A percentile compares a stretch with the other conserved stretches of the same genome.
Conservation (phyloP, 2,797 vertebrate genomes). For the Mormyrops attenuatus region DNA sequence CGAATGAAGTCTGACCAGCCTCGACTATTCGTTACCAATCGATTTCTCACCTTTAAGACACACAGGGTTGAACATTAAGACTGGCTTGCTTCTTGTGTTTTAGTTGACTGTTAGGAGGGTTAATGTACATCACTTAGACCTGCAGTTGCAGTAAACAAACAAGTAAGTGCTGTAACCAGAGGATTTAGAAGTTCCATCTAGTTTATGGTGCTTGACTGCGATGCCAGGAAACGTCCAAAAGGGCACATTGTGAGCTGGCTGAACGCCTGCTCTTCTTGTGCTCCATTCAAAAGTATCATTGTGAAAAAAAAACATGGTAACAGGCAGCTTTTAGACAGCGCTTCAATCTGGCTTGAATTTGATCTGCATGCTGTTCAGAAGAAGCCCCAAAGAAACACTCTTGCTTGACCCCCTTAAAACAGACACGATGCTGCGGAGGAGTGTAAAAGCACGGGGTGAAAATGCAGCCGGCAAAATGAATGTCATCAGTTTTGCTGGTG, state of each 20-base stretch:
- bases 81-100: background rate
- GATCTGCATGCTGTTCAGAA: slow-evolving; percentile 6
- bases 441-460: slow-evolving; percentile 50
- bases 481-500: slow-evolving; percentile 49
- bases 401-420: slow-evolving; percentile 43
- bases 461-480: slow-evolving; percentile 55
- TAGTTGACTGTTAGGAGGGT: background rate
- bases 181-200: background rate
- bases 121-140: background rate
- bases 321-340: background rate
- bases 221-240: background rate
- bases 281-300: background rate
- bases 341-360: background rate
- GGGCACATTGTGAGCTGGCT: background rate
- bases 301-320: background rate
- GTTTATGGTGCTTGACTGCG: background rate
- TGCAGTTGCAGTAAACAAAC: background rate
- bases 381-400: background rate
- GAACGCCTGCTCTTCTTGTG: background rate
- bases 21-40: background rate
- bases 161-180: background rate
- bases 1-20: background rate
- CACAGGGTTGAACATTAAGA: background rate
- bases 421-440: slow-evolving; percentile 46
- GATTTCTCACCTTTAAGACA: background rate